Base-by-base conservation (phyloP, 2,797 vertebrate genomes). In the Acanthurus lineatus region DNA sequence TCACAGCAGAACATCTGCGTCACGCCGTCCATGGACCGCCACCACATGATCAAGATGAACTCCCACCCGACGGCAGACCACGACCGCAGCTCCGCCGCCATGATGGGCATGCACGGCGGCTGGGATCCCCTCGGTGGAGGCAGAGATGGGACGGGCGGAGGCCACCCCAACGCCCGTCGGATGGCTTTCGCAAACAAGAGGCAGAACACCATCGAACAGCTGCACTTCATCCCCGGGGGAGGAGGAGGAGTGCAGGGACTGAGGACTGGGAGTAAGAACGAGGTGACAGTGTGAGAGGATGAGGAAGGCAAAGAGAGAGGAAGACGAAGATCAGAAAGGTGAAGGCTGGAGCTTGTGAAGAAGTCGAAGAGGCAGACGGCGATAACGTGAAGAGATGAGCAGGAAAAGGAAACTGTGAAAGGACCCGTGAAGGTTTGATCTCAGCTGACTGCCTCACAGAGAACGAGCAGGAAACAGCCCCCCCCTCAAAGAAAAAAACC, bases 181-280 rank as follows among this genome's bases (percentile, higher is more conserved):
- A 96, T 97, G 86, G 96, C 97, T 14, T 98, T 97, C 52, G 96
- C 96, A 76, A 89, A 68, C 79, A 97, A 97, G 91, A 93, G 96
- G 73, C 97, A 98, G 93, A 97, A 96, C 93, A 97, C 97, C 81
- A 94, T 97, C 65, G 97, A 97, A 93, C 96, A 97, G 91, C 95
- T 98, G 79, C 97, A 97, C 90, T 97, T 96, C 90, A 96, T 98
- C 80, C 97, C 97, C 0, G 97, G 96, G 38, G 96, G 95, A 59
- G 96, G 94, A 82, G 95, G 94, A 82, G 96, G 86, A 57, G 94
- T 89, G 85, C 96, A 93, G 94, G 96, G 45, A 90, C 89, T 97
- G 89, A 95, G 96, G 90, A 97, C 96, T 14, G 96, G 95, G 73
- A 97, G 97, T 94, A 97, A 97, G 94, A 97, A 97, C 9, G 97